Evolutionary conservation across 2,888 invertebrate genomes (phyloP), one percentile per base, ranked within the genome.

Genomic region (Thymelicus lineola): DNA sequence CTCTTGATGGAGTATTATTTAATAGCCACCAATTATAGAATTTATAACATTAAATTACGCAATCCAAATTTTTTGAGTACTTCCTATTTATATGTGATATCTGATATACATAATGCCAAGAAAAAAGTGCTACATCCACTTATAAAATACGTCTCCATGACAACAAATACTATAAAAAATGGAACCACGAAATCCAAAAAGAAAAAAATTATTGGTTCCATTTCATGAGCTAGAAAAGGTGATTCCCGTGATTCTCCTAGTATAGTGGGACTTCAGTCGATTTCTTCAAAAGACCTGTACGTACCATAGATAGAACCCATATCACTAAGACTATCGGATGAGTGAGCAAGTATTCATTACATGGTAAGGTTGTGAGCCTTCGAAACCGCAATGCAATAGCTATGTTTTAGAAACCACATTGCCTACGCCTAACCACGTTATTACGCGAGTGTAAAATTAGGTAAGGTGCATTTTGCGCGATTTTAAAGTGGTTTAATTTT

Each of bases 401-500:
- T 35, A 57, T 20, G 57, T 46, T 35, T 45, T 15, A n/a, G 0
- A 9, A 36, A 20, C 45, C 10, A 42, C 38, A 50, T 42, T 60
- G 66, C 20, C 66, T 15, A 15, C 20, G 28, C 38, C 28, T 66
- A 42, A 60, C 60, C 66, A 53, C 66, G 60, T 17, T 67, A 61
- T 67, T 67, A 67, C 67, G 17, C 12, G 53, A 17, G 45, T 20
- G 15, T 60, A 20, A 61, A 53, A 67, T 61, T 67, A 61, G 28
- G 61, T 12, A 61, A 60, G 50, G 50, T 53, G 20, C 42, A 60
- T 66, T 60, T 60, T 60, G 38, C 60, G 60, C 66, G 15, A 60
- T 58, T 66, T 66, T 48, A 66, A 66, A 67, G 28, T 60, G 53
- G 60, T 60, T 66, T 60, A 60, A 67, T 59, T 66, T 66, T 50